Evolutionary conservation across 2,888 invertebrate genomes (phyloP), one percentile per base, ranked within the genome.

Genomic region (Nomada fucata): DNA sequence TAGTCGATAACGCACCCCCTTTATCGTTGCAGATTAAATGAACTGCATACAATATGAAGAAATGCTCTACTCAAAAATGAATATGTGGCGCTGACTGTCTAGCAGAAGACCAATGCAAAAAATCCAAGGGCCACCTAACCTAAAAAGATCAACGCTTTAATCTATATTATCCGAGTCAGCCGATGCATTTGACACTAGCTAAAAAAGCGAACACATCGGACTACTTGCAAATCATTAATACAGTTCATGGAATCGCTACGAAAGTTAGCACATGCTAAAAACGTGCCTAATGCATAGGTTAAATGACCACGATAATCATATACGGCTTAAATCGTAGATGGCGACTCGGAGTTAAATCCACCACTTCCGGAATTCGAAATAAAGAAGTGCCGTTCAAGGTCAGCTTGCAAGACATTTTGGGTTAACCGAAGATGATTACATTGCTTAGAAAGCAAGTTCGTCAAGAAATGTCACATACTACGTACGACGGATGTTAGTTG

Each of bases 91-190:
- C 86, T 84, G 77, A 29, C 57, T 76, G 74, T 79, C 87, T 79
- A 86, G 88, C 86, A 85, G 87, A 88, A 88, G 83, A 85, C 76
- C 50, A n/a, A 63, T 44, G 29, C 59, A 82, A 79, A 81, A 85
- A 87, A 77, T 78, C 55, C 68, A 52, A 50, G 72, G 78, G 52
- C 64, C 52, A 63, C 83, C 75, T 88, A 88, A 88, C 88, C 86
- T 88, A 36, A 11, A 78, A 85, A 29, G n/a, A 5, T 20, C 2
- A 42, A 23, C 23, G 44, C 55, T 26, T 29, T 52, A 5, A 11
- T 42, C 15, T 10, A 18, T 29, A 57, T 55, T 50, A 57, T 29
- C 57, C 57, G 15, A 53, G 26, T 42, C 18, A 60, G 42, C 3
- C 15, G 18, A 29, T 15, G 2, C 9, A n/a, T 64, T 53, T 18